These are phyloP conservation scores for Catocala nupta DNA, from an alignment of 2,888 invertebrate species.

Conservation along the genomic window DNA sequence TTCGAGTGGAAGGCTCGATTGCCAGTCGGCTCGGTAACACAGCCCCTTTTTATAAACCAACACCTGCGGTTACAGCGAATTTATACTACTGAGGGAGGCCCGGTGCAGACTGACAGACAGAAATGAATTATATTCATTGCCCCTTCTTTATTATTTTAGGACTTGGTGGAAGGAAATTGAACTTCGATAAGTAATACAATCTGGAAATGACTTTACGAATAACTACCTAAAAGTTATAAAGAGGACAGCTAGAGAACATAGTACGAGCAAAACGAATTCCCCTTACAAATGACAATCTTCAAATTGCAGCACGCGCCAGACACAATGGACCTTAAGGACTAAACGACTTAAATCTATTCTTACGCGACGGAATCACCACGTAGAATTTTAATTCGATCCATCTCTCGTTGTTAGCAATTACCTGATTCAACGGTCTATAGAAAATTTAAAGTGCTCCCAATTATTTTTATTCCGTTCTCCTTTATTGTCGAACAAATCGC, in stretches of 20 bases:
- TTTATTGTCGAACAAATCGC: slow-evolving; percentile 3
- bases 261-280: slow-evolving; percentile 30
- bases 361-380: slow-evolving; percentile 18
- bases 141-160: slow-evolving; percentile 12
- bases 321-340: slow-evolving; percentile 32
- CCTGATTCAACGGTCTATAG: slow-evolving; percentile 15
- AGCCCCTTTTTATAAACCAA: slow-evolving; percentile 43
- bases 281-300: slow-evolving; percentile 38
- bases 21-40: slow-evolving; percentile 38
- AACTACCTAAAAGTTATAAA: slow-evolving; percentile 15
- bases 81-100: slow-evolving; percentile 25
- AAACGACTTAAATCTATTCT: slow-evolving; percentile 29
- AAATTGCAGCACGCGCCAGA: slow-evolving; percentile 35
- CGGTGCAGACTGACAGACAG: slow-evolving; percentile 9
- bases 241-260: slow-evolving; percentile 15
- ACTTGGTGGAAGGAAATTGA: slow-evolving; percentile 17
- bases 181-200: slow-evolving; percentile 4
- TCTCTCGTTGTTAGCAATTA: slow-evolving; percentile 13
- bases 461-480: slow-evolving; percentile 17
- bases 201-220: neutral
- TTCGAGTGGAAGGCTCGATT: slow-evolving; percentile 50
- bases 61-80: slow-evolving; percentile 54
- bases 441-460: slow-evolving; percentile 25
- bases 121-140: slow-evolving; percentile 28
- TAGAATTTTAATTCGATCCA: slow-evolving; percentile 25